A percentile compares a stretch with the other conserved stretches of the same genome.
These are phyloP conservation scores for Hartigia nigra DNA, from an alignment of 2,888 invertebrate species.

Conservation along the genomic window DNA sequence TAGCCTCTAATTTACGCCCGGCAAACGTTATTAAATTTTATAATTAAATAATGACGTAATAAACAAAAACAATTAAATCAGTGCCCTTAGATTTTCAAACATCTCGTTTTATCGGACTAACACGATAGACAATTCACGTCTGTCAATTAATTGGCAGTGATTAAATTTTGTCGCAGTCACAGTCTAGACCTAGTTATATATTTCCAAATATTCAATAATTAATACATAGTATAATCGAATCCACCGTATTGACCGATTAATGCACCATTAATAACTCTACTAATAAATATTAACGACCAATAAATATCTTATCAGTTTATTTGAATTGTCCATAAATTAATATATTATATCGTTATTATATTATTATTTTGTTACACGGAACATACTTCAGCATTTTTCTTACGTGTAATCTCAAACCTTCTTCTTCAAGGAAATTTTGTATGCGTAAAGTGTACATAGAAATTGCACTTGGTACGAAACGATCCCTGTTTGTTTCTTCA, in stretches of 20 bases:
- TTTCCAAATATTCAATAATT: background rate
- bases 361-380: too few species aligned
- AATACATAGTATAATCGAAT: background rate
- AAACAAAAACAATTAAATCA: background rate
- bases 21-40: constrained; percentile 2
- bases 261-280: background rate
- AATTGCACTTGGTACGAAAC: too few species aligned
- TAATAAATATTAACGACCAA: background rate
- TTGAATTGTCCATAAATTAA: background rate
- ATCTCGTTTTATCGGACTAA: background rate
- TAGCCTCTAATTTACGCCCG: background rate
- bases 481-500: too few species aligned
- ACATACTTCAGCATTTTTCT: too few species aligned
- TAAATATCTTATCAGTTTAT: background rate
- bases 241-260: background rate
- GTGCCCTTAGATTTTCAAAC: background rate
- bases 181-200: background rate
- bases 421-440: too few species aligned
- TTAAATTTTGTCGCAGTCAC: background rate
- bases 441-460: too few species aligned
- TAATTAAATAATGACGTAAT: background rate
- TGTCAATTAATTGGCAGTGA: background rate
- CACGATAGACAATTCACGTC: background rate
- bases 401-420: too few species aligned
- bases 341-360: too few species aligned